phyloP scores from a whole-genome alignment of 2,797 vertebrate genomes.

The Fistularia commersonii region DNA sequence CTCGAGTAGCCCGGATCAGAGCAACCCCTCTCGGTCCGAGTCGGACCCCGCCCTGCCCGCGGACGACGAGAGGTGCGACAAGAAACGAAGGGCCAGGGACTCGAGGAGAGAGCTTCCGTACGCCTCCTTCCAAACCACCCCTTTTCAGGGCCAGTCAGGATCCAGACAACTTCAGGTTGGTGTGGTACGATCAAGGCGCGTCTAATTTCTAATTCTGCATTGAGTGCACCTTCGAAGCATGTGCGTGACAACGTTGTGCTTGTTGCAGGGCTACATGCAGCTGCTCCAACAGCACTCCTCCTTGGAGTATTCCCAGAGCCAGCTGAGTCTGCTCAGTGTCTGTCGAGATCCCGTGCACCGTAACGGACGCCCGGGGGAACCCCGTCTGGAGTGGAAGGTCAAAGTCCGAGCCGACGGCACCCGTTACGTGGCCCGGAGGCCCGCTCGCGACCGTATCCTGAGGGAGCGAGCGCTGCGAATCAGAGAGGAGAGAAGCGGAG shows the following conservation, averaged over 20 bases:
- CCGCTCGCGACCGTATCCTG: conserved; percentile 89
- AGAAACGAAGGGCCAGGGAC: conserved; percentile 64
- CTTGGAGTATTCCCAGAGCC: conserved; percentile 91
- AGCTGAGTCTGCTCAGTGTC: conserved; percentile 89
- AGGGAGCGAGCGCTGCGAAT: conserved; percentile 93
- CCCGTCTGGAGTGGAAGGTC: conserved; percentile 94
- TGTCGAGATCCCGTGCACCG: conserved; percentile 80
- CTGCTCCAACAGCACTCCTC: conserved; percentile 92
- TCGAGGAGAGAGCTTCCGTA: conserved; percentile 73
- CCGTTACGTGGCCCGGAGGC: conserved; percentile 89
- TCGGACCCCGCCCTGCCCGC: conserved; percentile 77
- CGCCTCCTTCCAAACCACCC: conserved; percentile 80
- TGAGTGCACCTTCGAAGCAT: neutral
- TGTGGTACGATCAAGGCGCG: neutral
- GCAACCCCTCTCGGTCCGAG: conserved; percentile 73
- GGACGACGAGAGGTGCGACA: conserved; percentile 76
- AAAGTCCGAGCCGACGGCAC: conserved; percentile 92
- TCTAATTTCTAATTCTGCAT: neutral
- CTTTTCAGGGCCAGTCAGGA: conserved; percentile 78
- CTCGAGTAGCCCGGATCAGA: conserved; percentile 76
- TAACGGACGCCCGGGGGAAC: conserved; percentile 68
- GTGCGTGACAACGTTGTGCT: conserved; percentile 19
- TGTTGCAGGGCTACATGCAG: conserved; percentile 92
- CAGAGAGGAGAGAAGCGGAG: conserved; percentile 90
- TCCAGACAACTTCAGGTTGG: conserved; percentile 81